Evolutionary conservation across 2,888 invertebrate species (phyloP).

Genomic region (Palloptera scutellata): DNA sequence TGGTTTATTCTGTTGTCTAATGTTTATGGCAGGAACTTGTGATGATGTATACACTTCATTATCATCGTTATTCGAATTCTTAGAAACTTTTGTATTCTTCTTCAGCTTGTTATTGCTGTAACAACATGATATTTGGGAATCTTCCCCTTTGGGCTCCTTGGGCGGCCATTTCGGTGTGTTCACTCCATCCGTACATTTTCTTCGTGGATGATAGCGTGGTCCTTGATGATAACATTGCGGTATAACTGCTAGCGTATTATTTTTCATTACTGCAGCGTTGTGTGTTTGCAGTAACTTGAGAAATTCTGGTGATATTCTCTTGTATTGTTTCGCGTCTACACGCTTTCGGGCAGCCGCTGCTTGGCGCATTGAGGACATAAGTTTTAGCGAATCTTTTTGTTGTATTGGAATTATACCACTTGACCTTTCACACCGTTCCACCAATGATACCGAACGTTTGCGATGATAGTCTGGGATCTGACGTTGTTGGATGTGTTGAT

Average conservation of each 20-base stretch:
- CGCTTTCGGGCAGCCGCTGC: slow-evolving; percentile 33
- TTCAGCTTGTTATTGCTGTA: not conserved
- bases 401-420: not conserved
- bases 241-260: slow-evolving; percentile 47
- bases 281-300: slow-evolving; percentile 45
- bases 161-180: not conserved
- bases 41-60: slow-evolving; percentile 12
- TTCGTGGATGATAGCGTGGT: not conserved
- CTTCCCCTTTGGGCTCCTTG: not conserved
- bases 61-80: not conserved
- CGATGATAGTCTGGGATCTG: not conserved
- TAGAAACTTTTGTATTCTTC: not conserved
- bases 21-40: not conserved
- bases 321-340: slow-evolving; percentile 43
- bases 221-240: slow-evolving; percentile 34
- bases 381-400: slow-evolving; percentile 2
- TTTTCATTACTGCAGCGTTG: slow-evolving; percentile 38
- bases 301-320: slow-evolving; percentile 54
- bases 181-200: not conserved
- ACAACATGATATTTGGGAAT: not conserved
- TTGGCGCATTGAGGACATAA: slow-evolving; percentile 28
- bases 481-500: not conserved
- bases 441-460: not conserved
- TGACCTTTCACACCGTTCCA: slow-evolving; percentile 17
- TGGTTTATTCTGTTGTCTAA: not conserved